phyloP scores from a whole-genome alignment of 2,113 vertebrate species.

The Anolis sagrei region DNA sequence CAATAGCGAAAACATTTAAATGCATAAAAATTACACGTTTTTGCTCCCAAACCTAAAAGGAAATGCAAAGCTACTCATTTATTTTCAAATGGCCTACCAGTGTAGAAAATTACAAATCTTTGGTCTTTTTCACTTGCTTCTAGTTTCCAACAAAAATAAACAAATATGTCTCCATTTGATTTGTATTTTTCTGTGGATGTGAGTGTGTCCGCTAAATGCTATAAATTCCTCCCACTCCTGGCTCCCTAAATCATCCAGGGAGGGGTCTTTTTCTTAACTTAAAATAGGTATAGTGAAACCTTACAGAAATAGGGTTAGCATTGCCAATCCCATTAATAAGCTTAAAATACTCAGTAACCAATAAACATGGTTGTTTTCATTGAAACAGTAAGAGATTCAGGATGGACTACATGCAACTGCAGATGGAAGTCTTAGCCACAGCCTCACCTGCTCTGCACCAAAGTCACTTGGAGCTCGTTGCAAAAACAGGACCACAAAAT shows the following conservation, averaged over 20 bases:
- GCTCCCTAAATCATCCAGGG: no score
- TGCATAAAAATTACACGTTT: constrained; percentile 10
- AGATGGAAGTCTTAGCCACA: background rate
- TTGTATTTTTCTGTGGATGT: constrained; percentile 33
- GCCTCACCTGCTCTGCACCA: background rate
- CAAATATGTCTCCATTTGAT: constrained; percentile 71
- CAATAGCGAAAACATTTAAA: constrained; percentile 15
- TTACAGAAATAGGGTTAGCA: background rate
- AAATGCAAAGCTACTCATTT: constrained; percentile 66
- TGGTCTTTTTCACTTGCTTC: constrained; percentile 81
- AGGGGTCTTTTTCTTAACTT: background rate
- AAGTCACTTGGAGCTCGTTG: background rate
- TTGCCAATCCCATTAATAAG: no score
- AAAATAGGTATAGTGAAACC: background rate
- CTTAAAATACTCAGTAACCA: background rate
- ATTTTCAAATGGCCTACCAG: constrained; percentile 69
- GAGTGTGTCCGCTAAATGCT: constrained; percentile 63
- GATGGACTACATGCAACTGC: background rate
- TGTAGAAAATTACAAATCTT: constrained; percentile 80
- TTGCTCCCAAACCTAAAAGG: constrained; percentile 65
- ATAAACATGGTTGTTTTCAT: background rate
- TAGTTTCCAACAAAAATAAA: constrained; percentile 76
- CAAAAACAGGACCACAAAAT: background rate
- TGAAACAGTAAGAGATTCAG: background rate
- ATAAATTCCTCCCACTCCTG: constrained; percentile 64